A percentile compares a stretch with the other conserved stretches of the same genome.
These are phyloP conservation scores for Thamnophis elegans DNA, from an alignment of 2,797 vertebrate genomes.

Conservation along the genomic window DNA sequence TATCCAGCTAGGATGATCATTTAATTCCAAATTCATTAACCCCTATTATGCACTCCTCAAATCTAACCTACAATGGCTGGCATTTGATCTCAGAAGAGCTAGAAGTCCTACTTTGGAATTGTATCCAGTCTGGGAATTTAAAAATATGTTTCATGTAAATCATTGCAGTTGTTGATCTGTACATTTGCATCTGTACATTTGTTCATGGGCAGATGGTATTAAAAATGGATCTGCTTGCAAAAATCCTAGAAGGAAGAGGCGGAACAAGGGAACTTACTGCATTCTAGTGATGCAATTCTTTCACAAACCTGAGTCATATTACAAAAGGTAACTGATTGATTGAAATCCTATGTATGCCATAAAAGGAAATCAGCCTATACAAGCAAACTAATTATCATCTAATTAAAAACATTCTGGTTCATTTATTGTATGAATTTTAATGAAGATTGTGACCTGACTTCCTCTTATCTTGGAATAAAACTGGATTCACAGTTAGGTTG, in stretches of 20 bases:
- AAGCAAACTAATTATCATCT: neutral
- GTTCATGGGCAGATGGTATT: neutral
- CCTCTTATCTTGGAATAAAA: neutral
- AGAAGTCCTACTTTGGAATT: conserved; percentile 70
- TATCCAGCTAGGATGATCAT: conserved; percentile 81
- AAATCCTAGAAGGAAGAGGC: neutral
- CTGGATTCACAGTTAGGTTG: neutral
- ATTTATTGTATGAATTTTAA: neutral
- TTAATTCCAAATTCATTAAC: conserved; percentile 86
- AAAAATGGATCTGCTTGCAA: conserved; percentile 27
- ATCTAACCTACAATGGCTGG: conserved; percentile 77
- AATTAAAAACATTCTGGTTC: neutral
- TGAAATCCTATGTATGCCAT: accelerated
- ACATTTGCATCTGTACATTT: neutral
- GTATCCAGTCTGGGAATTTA: conserved; percentile 59
- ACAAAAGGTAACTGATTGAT: accelerated
- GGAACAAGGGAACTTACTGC: neutral
- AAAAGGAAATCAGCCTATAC: neutral
- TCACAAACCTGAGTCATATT: neutral
- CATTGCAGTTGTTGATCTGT: neutral
- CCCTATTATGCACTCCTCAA: conserved; percentile 78
- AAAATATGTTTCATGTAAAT: conserved; percentile 52
- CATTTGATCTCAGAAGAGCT: conserved; percentile 73
- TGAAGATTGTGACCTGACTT: neutral
- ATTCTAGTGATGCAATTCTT: neutral